phyloP scores from a whole-genome alignment of 2,113 vertebrate genomes.

The Butorides virescens region DNA sequence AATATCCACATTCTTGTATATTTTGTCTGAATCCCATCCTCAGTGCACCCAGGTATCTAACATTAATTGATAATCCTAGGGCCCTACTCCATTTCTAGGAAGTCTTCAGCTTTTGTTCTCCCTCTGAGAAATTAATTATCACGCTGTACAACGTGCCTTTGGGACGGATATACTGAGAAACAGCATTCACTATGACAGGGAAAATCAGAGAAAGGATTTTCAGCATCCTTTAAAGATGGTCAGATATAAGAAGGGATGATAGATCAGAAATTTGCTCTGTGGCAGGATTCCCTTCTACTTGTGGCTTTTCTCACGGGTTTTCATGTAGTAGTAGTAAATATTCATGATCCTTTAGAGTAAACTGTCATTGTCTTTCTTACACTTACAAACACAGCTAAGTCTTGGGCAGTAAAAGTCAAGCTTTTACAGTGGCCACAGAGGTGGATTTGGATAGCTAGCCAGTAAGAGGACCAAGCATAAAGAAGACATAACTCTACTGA shows the following conservation, averaged over 20 bases:
- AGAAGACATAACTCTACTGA: background rate
- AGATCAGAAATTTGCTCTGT: rapidly evolving
- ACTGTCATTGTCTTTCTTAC: background rate
- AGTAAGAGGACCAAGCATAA: background rate
- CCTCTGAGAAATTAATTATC: background rate
- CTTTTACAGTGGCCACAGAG: background rate
- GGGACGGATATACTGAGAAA: background rate
- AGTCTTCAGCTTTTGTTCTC: background rate
- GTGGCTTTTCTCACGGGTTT: background rate
- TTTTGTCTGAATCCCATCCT: background rate
- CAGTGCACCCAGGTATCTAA: background rate
- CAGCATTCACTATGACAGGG: background rate
- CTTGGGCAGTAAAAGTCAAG: background rate
- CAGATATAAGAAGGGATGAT: background rate
- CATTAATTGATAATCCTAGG: background rate
- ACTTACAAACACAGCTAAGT: background rate
- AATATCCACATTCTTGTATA: background rate
- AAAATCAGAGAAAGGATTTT: background rate
- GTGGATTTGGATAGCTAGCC: background rate
- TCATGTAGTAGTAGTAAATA: background rate
- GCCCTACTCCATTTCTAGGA: background rate
- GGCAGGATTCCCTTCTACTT: background rate
- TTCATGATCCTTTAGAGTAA: background rate
- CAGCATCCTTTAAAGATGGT: background rate
- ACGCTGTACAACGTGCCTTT: background rate